A percentile compares a stretch with the other conserved stretches of the same genome.
phyloP scores from a whole-genome alignment of 2,113 vertebrate genomes.

The Platichthys stellatus region DNA sequence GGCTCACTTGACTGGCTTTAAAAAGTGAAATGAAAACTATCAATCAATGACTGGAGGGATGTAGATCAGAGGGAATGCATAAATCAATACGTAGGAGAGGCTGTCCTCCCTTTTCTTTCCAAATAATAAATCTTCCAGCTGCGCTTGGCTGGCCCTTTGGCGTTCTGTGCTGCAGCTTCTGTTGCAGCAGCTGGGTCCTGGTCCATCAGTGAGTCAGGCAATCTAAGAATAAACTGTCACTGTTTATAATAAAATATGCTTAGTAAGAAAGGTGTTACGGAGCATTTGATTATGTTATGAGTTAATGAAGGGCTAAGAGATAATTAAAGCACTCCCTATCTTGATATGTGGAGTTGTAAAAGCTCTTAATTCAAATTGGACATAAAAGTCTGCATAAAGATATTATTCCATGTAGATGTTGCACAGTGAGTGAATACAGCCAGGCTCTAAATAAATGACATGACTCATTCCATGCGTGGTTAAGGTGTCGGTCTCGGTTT shows the following conservation, averaged over 20 bases:
- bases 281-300: not conserved
- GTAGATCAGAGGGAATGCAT: constrained; percentile 40
- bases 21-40: constrained; percentile 57
- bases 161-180: constrained; percentile 5
- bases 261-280: not conserved
- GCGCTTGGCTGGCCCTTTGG: constrained; percentile 1
- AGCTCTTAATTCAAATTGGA: not conserved
- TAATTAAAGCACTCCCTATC: not conserved
- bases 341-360: not conserved
- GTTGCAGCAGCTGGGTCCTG: not conserved
- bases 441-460: constrained; percentile 6
- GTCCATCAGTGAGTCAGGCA: constrained; percentile 14
- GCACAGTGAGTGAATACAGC: not conserved
- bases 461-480: constrained; percentile 15
- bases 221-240: not conserved
- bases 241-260: not conserved
- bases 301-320: not conserved
- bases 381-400: not conserved
- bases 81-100: constrained; percentile 44
- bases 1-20: constrained; percentile 40
- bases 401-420: not conserved
- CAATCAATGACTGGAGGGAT: constrained; percentile 39
- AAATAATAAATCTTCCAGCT: constrained; percentile 28
- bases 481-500: not conserved
- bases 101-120: constrained; percentile 1